Evolutionary conservation across 2,797 vertebrate species (phyloP), one percentile per base, ranked within the genome.

Genomic region (Eutrigla gurnardus): DNA sequence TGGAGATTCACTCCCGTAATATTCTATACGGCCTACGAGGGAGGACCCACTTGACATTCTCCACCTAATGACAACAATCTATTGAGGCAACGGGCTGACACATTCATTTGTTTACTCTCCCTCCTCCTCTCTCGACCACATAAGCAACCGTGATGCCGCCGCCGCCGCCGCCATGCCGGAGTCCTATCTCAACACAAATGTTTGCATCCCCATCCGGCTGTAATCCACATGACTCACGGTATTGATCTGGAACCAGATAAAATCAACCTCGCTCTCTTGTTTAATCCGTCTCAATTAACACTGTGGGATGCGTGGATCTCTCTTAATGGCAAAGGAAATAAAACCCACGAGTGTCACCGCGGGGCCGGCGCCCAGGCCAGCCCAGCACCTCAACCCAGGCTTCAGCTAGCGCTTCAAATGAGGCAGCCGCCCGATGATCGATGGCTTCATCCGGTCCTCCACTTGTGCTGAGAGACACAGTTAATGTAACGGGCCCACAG

Each of bases 401-500:
- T 71, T 39, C 94, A 92, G 89, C 86, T 78, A 75, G 88, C 78
- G 70, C 93, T 93, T 25, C 25, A 25, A 92, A 93, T 93, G 93
- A 93, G 92, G 92, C 89, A 91, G 91, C 90, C 67, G 82, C 71
- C 79, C 79, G 86, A 94, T 94, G 94, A 95, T 94, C 90, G 93
- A 94, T 93, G 93, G 86, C 94, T 95, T 93, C 91, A 90, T 93
- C 91, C 91, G 88, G 93, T 89, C 93, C 90, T 93, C 89, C 92
- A 94, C 93, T 91, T 94, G 94, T 91, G 91, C 91, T 91, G 91
- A 91, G 93, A 86, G 92, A 92, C 25, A 94, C 91, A 93, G 93
- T 95, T 95, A 95, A 92, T 93, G 92, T 93, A 94, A 95, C 91
- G 87, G 94, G 92, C 93, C 94, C 86, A 85, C 90, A 83, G 88